Percentiles rank a stretch among this genome's conserved stretches.
These are phyloP conservation scores for Chalcis sispes DNA, from an alignment of 2,888 invertebrate species.

Conservation along the genomic window DNA sequence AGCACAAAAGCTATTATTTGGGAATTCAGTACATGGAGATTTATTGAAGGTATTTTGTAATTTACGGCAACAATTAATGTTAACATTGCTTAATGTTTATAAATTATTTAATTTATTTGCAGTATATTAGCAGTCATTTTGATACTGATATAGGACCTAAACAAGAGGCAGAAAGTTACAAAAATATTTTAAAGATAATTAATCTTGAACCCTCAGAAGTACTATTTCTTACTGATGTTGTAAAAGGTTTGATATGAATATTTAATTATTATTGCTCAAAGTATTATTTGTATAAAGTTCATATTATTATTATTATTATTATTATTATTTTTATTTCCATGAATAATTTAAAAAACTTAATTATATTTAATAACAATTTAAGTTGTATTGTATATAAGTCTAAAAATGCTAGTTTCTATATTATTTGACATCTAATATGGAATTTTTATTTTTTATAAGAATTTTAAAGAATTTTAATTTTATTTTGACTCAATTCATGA, in stretches of 20 bases:
- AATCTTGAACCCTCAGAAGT: conserved; percentile 82
- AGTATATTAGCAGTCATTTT: conserved; percentile 87
- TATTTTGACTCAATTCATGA: too few relatives aligned
- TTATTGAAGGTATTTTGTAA: conserved; percentile 78
- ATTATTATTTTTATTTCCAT: too few relatives aligned
- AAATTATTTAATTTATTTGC: conserved; percentile 47
- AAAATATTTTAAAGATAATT: conserved; percentile 84
- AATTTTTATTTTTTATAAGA: too few relatives aligned
- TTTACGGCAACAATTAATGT: background rate
- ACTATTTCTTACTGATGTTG: conserved; percentile 91
- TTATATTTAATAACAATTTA: background rate
- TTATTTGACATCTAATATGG: too few relatives aligned
- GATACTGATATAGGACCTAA: conserved; percentile 92
- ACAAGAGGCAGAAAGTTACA: conserved; percentile 86
- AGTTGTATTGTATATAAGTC: background rate
- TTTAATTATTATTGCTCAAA: background rate
- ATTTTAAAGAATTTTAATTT: too few relatives aligned
- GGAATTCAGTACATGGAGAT: conserved; percentile 86
- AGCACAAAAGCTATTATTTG: conserved; percentile 92
- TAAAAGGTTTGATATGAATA: conserved; percentile 80
- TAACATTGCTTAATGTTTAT: conserved; percentile 3
- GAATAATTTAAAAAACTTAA: too few relatives aligned
- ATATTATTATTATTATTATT: too few relatives aligned
- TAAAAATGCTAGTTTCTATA: too few relatives aligned
- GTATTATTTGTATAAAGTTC: background rate